Conservation (phyloP, 2,888 invertebrate species). For the Tetheella fluctuosa region DNA sequence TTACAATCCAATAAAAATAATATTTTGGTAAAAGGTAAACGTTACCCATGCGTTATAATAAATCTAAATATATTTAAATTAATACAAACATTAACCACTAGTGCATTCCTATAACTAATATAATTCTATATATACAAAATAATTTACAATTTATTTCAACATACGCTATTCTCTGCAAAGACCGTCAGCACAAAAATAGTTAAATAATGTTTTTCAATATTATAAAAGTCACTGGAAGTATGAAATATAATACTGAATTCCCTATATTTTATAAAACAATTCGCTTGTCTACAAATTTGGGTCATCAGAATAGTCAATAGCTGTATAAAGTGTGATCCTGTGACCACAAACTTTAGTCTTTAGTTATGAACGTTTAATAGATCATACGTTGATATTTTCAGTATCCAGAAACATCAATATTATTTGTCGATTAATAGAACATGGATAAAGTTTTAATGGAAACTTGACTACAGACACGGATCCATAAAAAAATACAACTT, state of each 20-base stretch:
- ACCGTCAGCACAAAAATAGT: constrained; percentile 32
- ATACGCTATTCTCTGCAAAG: constrained; percentile 23
- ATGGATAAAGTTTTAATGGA: too few relatives aligned
- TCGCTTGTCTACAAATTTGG: too few relatives aligned
- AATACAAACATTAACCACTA: neutral
- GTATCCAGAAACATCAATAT: too few relatives aligned
- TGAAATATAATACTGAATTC: neutral
- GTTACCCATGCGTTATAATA: constrained; percentile 43
- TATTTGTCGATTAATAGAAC: too few relatives aligned
- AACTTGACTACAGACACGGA: too few relatives aligned
- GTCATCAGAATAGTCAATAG: too few relatives aligned
- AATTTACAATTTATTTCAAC: constrained; percentile 49
- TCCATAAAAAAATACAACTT: neutral
- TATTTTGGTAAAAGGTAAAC: constrained; percentile 59
- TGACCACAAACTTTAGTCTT: too few relatives aligned
- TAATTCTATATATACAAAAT: constrained; percentile 53
- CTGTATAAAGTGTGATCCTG: too few relatives aligned
- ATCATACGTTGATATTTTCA: too few relatives aligned
- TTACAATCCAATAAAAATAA: constrained; percentile 43
- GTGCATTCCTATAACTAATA: constrained; percentile 11
- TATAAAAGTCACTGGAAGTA: constrained; percentile 32
- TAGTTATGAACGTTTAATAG: too few relatives aligned
- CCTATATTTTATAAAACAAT: neutral
- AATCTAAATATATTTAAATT: constrained; percentile 33
- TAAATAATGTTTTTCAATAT: constrained; percentile 15